Conservation (phyloP, 2,113 vertebrate species). For the Fregata magnificens region DNA sequence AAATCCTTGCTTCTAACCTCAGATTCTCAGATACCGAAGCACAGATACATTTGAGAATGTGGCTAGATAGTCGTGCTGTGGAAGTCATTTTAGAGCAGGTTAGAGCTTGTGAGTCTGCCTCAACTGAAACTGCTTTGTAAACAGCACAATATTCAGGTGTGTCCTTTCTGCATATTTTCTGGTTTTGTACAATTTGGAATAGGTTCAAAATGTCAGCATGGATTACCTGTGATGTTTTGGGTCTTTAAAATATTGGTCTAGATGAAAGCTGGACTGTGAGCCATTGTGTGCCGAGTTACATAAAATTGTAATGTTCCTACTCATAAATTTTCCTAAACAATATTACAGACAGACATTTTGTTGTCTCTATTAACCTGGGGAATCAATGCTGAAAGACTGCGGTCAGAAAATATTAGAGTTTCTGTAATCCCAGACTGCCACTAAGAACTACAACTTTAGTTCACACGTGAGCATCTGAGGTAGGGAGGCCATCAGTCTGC, state of each 20-base stretch:
- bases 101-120: not conserved
- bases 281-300: not conserved
- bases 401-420: not conserved
- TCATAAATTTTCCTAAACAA: not conserved
- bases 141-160: not conserved
- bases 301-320: not conserved
- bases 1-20: not conserved
- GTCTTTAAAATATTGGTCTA: not conserved
- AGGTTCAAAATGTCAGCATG: not conserved
- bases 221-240: not conserved
- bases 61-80: not conserved
- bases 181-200: not conserved
- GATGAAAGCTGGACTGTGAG: not conserved
- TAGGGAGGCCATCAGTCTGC: not conserved
- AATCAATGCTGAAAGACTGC: not conserved
- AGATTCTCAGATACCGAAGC: not conserved
- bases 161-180: not conserved
- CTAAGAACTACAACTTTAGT: not conserved
- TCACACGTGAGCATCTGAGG: rapidly evolving
- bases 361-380: not conserved
- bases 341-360: not conserved
- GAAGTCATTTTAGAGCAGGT: not conserved
- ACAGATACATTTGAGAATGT: not conserved
- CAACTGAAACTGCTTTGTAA: not conserved
- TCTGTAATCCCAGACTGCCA: not conserved